A percentile compares a stretch with the other conserved stretches of the same genome.
These are phyloP conservation scores for Hippocampus abdominalis DNA, from an alignment of 2,113 vertebrate genomes.

Conservation along the genomic window DNA sequence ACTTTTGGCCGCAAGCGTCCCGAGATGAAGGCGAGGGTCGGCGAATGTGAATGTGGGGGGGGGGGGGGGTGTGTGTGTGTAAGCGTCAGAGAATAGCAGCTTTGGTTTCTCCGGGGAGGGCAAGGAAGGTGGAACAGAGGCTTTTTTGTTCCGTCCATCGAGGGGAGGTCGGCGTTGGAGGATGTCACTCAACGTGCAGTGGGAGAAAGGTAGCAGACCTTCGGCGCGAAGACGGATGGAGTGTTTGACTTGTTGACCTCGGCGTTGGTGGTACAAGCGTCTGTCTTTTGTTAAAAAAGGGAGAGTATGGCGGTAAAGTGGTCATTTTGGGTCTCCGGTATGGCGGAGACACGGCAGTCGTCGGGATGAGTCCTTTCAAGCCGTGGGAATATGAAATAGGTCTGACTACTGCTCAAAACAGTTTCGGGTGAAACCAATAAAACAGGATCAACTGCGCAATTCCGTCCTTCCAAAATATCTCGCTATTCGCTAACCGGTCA, in stretches of 20 bases:
- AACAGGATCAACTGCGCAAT: neutral
- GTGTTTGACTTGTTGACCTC: slow-evolving; percentile 21
- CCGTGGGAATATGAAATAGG: neutral
- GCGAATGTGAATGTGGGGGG: slow-evolving; percentile 19
- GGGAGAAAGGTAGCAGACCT: slow-evolving; percentile 39
- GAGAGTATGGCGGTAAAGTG: neutral
- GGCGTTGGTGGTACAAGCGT: neutral
- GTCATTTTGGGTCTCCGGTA: neutral
- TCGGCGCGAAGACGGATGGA: slow-evolving; percentile 20
- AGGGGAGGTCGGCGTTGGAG: slow-evolving; percentile 34
- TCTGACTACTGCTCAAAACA: neutral
- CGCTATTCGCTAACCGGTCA: slow-evolving; percentile 9
- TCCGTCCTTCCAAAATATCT: neutral
- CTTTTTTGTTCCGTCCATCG: slow-evolving; percentile 50
- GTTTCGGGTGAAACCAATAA: slow-evolving; percentile 2
- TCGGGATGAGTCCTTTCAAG: neutral
- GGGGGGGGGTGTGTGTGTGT: slow-evolving; percentile 24
- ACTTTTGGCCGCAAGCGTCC: slow-evolving; percentile 36
- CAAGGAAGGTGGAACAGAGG: slow-evolving; percentile 48
- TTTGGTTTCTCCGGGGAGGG: slow-evolving; percentile 28
- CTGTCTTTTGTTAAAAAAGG: slow-evolving; percentile 1
- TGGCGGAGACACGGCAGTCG: neutral
- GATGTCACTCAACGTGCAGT: slow-evolving; percentile 56
- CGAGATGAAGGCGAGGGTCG: slow-evolving; percentile 46
- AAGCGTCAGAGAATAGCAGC: slow-evolving; percentile 23